phyloP scores from a whole-genome alignment of 1,140 invertebrate species.

The Rhyacophila brunnea region DNA sequence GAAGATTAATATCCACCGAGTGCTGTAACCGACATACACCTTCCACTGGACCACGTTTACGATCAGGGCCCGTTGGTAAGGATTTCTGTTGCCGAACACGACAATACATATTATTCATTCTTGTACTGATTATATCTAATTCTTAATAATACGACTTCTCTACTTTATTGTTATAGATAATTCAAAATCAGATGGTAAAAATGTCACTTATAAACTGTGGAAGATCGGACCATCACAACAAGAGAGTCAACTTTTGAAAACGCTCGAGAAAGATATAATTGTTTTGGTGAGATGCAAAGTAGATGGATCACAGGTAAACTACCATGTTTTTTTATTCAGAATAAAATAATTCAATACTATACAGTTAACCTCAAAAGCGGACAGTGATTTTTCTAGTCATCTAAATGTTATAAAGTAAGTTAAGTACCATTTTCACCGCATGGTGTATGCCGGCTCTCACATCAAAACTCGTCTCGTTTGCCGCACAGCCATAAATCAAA shows the following conservation, averaged over 20 bases:
- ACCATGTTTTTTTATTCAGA: too few relatives aligned
- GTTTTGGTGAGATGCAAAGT: conserved; percentile 48
- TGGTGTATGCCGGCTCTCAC: too few relatives aligned
- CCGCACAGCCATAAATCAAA: too few relatives aligned
- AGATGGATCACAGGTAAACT: conserved; percentile 46
- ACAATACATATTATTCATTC: background rate
- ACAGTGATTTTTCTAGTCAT: too few relatives aligned
- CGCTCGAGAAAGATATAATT: conserved; percentile 41
- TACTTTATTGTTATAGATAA: conserved; percentile 17
- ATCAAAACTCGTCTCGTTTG: too few relatives aligned
- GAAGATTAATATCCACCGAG: background rate
- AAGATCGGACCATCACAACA: conserved; percentile 40
- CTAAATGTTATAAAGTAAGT: too few relatives aligned
- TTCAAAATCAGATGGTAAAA: background rate
- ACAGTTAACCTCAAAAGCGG: too few relatives aligned
- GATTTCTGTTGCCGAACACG: background rate
- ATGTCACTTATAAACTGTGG: conserved; percentile 46
- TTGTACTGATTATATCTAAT: background rate
- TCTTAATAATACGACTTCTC: conserved; percentile 2
- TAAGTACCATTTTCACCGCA: too few relatives aligned
- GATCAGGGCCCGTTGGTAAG: too few relatives aligned
- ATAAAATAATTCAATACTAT: too few relatives aligned
- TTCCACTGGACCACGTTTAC: too few relatives aligned
- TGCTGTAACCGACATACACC: background rate
- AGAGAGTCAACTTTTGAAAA: conserved; percentile 41